Evolutionary conservation across 2,888 invertebrate genomes (phyloP).

Genomic region (Eupithecia subumbrata): DNA sequence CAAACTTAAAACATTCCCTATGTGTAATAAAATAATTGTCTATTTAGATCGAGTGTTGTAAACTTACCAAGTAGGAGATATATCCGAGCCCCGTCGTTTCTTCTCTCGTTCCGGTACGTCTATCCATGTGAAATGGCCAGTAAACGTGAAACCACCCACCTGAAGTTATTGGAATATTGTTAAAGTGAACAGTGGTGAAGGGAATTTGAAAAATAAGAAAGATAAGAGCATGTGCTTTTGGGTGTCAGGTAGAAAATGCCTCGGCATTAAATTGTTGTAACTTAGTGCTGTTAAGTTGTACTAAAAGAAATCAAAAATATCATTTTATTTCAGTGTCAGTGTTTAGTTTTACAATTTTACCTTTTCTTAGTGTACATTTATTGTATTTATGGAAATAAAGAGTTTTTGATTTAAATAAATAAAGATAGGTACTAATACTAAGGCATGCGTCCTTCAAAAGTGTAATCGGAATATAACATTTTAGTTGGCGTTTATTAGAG

Average conservation of each 20-base stretch:
- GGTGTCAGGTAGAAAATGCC: too few species aligned
- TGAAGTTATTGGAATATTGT: constrained; percentile 54
- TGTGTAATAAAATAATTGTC: too few species aligned
- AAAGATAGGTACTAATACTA: background rate
- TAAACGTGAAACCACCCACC: constrained; percentile 94
- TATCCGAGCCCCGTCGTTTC: constrained; percentile 82
- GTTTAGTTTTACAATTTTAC: too few species aligned
- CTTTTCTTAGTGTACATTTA: too few species aligned
- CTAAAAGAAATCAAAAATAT: too few species aligned
- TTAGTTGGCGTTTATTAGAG: background rate
- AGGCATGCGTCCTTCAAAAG: background rate
- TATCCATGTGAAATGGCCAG: constrained; percentile 97
- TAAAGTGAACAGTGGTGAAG: background rate
- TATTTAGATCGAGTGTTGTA: background rate
- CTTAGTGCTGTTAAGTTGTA: too few species aligned
- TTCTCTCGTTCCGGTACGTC: constrained; percentile 87
- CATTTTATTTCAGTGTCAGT: too few species aligned
- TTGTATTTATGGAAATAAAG: too few species aligned
- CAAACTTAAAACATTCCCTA: too few species aligned
- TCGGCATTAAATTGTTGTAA: too few species aligned
- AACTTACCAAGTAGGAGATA: constrained; percentile 86
- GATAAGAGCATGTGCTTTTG: background rate
- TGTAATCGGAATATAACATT: background rate
- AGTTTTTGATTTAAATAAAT: too few species aligned
- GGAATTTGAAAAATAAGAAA: background rate